These are phyloP conservation scores for Hyperoplus immaculatus DNA, from an alignment of 2,797 vertebrate genomes.

Conservation along the genomic window DNA sequence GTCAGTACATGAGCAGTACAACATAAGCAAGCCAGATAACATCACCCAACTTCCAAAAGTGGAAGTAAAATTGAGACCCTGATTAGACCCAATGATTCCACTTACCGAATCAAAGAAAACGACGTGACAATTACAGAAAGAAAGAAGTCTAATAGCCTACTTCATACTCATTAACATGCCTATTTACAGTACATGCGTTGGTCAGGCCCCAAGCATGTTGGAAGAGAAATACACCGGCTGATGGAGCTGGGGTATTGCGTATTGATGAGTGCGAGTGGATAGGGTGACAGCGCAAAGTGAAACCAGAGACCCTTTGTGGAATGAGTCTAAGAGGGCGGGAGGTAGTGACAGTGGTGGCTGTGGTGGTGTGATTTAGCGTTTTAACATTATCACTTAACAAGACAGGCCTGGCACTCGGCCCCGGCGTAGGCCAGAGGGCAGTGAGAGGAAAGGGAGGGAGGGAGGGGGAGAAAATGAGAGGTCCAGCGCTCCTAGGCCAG, in stretches of 20 bases:
- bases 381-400: conserved; percentile 74
- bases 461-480: background rate
- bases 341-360: conserved; percentile 45
- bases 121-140: conserved; percentile 67
- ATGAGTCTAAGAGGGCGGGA: conserved; percentile 45
- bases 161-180: conserved; percentile 69
- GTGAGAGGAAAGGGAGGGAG: conserved; percentile 9
- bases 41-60: background rate
- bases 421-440: conserved; percentile 13
- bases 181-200: conserved; percentile 53
- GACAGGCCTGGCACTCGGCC: conserved; percentile 56
- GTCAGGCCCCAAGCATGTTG: conserved; percentile 54
- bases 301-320: conserved; percentile 69
- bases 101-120: conserved; percentile 64
- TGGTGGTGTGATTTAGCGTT: conserved; percentile 76
- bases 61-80: conserved; percentile 30
- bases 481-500: background rate
- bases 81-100: conserved; percentile 47
- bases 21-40: background rate
- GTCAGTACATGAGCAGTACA: background rate
- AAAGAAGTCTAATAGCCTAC: conserved; percentile 64
- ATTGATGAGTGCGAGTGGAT: conserved; percentile 72
- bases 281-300: conserved; percentile 69
- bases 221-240: conserved; percentile 57
- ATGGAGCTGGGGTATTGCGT: conserved; percentile 67